phyloP scores from a whole-genome alignment of 2,797 vertebrate species.

The Peromyscus attwateri region DNA sequence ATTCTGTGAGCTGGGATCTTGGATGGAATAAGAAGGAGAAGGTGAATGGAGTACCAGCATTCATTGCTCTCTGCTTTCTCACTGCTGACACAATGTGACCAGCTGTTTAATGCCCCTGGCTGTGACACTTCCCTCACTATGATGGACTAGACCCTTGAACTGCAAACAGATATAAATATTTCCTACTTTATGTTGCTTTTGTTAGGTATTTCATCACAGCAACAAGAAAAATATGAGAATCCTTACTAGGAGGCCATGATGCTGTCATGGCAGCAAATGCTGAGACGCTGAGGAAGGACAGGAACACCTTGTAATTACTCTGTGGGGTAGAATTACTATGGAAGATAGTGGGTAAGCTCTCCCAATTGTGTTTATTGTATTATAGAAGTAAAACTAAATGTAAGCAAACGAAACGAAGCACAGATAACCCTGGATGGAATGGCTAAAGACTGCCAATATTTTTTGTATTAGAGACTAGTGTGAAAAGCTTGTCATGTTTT shows the following conservation, averaged over 20 bases:
- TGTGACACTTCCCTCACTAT: neutral
- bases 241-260: neutral
- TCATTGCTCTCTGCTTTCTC: neutral
- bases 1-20: neutral
- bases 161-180: neutral
- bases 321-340: neutral
- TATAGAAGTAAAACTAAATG: constrained; percentile 15
- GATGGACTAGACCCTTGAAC: neutral
- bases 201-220: neutral
- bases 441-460: neutral
- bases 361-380: neutral
- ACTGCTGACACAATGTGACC: neutral
- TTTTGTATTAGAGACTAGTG: neutral
- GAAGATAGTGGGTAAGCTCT: neutral
- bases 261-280: neutral
- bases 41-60: too few species aligned
- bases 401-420: neutral
- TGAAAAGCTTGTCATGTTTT: neutral
- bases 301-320: neutral
- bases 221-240: neutral
- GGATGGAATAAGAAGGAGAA: neutral
- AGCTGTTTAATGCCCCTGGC: neutral
- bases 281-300: neutral
- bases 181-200: too few species aligned
- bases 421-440: neutral